These are phyloP conservation scores for Neodiprion pinetum DNA, from an alignment of 1,140 invertebrate genomes.

Conservation along the genomic window DNA sequence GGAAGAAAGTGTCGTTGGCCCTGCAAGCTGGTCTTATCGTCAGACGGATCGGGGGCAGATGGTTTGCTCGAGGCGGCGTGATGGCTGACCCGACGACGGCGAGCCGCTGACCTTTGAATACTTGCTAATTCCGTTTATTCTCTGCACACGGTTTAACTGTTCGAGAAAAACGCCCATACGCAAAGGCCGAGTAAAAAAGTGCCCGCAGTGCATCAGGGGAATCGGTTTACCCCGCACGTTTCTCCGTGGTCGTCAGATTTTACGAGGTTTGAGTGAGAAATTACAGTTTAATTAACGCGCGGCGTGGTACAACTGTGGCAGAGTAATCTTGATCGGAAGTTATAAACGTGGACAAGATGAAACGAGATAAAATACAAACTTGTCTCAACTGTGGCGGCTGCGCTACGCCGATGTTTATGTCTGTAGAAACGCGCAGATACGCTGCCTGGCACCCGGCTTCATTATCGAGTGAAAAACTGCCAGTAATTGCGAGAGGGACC, in stretches of 20 bases:
- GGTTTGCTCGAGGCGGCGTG: not conserved
- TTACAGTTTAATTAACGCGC: not conserved
- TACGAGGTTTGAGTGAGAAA: slow-evolving; percentile 3
- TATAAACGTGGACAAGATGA: not conserved
- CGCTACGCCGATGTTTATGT: too few relatives aligned
- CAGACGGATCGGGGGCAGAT: slow-evolving; percentile 1
- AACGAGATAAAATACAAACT: slow-evolving; percentile 7
- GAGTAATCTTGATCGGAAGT: slow-evolving; percentile 11
- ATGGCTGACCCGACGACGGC: not conserved
- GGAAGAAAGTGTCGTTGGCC: not conserved
- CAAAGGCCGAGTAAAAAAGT: not conserved
- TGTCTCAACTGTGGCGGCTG: too few relatives aligned
- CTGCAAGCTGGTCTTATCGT: not conserved
- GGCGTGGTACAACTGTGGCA: not conserved
- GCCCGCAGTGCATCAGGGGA: not conserved
- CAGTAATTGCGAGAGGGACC: not conserved
- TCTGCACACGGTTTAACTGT: too few relatives aligned
- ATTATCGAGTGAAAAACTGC: slow-evolving; percentile 4
- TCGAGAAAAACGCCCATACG: not conserved
- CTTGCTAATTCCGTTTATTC: not conserved
- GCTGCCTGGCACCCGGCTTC: not conserved
- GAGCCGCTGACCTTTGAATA: not conserved
- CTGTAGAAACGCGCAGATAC: too few relatives aligned
- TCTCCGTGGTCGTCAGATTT: not conserved
- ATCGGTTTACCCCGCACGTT: not conserved